Percentiles rank a stretch among this genome's conserved stretches.
phyloP scores from a whole-genome alignment of 2,888 invertebrate species.

The Xylophagus ater region DNA sequence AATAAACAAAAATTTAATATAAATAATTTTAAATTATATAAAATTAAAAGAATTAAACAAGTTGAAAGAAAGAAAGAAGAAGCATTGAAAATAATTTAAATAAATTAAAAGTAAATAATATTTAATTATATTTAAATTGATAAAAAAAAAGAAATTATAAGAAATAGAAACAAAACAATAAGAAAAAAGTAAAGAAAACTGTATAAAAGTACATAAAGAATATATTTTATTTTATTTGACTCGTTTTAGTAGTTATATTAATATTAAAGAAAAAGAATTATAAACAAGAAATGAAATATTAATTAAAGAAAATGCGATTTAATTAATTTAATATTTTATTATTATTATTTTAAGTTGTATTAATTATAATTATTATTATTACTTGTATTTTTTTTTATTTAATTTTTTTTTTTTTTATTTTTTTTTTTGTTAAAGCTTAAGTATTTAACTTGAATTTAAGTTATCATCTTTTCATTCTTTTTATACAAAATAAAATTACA shows the following conservation, averaged over 20 bases:
- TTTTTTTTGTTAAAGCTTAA: slow-evolving; percentile 12
- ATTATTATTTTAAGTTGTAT: too few species aligned
- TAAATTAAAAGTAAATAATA: slow-evolving; percentile 7
- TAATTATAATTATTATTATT: too few species aligned
- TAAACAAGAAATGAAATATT: too few species aligned
- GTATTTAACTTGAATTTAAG: slow-evolving; percentile 16
- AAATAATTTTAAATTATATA: too few species aligned
- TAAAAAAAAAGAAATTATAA: background rate
- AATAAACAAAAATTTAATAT: slow-evolving; percentile 3
- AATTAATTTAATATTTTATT: too few species aligned
- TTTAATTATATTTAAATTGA: slow-evolving; percentile 11
- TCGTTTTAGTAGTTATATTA: slow-evolving; percentile 18
- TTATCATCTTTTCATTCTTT: slow-evolving; percentile 15
- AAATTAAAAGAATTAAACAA: too few species aligned
- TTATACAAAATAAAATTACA: too few species aligned
- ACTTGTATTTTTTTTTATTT: too few species aligned
- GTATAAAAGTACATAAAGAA: slow-evolving; percentile 13
- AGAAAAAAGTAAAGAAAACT: slow-evolving; percentile 7
- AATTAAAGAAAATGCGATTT: too few species aligned
- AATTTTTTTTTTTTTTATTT: slow-evolving; percentile 2
- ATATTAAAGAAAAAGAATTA: too few species aligned
- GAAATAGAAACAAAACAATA: too few species aligned
- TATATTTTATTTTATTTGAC: slow-evolving; percentile 17
- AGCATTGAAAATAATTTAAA: slow-evolving; percentile 6
- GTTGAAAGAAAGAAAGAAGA: too few species aligned